A percentile compares a stretch with the other conserved stretches of the same genome.
Evolutionary conservation across 2,113 vertebrate genomes (phyloP).

Genomic region (Aphyosemion australe): DNA sequence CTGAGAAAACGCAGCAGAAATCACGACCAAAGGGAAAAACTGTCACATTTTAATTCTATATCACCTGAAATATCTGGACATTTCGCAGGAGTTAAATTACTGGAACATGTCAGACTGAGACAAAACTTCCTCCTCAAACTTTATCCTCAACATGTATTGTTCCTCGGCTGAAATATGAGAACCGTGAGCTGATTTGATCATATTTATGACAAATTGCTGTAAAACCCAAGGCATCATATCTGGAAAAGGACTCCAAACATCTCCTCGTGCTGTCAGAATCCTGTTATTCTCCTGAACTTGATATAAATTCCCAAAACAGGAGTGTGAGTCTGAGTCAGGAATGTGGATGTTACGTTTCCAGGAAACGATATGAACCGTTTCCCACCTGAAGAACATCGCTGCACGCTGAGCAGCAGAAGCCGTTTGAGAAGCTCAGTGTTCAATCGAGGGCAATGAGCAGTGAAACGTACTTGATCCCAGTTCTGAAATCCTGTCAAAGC

Average conservation of each 20-base stretch:
- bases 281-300: constrained; percentile 34
- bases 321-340: background rate
- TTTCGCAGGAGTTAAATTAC: constrained; percentile 3
- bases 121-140: constrained; percentile 6
- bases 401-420: constrained; percentile 10
- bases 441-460: constrained; percentile 42
- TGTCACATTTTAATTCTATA: constrained; percentile 4
- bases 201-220: constrained; percentile 27
- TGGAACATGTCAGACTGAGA: constrained; percentile 9
- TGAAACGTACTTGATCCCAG: constrained; percentile 35
- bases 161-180: constrained; percentile 2
- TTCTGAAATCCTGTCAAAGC: constrained; percentile 34
- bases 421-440: constrained; percentile 37
- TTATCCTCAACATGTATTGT: background rate
- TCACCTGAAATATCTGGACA: constrained; percentile 6
- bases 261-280: constrained; percentile 12
- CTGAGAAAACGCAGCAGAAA: constrained; percentile 1
- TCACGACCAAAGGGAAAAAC: background rate
- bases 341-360: constrained; percentile 24
- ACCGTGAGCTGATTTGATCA: constrained; percentile 20
- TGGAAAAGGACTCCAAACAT: constrained; percentile 34
- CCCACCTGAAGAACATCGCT: constrained; percentile 38
- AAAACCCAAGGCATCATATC: constrained; percentile 5
- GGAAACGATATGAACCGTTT: constrained; percentile 13
- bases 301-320: constrained; percentile 1